Evolutionary conservation across 2,888 invertebrate genomes (phyloP).

Genomic region (Lepidocyrtoides sp.): DNA sequence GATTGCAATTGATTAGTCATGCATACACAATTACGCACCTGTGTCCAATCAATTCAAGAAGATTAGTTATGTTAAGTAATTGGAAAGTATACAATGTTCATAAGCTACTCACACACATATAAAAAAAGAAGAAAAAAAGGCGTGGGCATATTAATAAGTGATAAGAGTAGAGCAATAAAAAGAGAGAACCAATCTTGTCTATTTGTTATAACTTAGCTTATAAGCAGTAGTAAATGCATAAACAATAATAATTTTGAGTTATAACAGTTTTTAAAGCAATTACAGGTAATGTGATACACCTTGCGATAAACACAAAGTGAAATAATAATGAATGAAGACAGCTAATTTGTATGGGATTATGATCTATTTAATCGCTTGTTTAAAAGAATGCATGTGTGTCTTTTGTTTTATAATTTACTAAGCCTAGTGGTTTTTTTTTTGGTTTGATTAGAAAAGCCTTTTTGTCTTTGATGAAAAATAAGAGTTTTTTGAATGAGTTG

Average conservation of each 20-base stretch:
- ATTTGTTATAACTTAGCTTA: neutral
- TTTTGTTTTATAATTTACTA: too few species aligned
- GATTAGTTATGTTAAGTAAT: neutral
- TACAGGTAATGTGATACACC: neutral
- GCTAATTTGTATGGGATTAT: slow-evolving; percentile 56
- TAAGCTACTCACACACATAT: too few species aligned
- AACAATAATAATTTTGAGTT: neutral
- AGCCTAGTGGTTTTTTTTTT: neutral
- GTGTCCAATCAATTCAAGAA: slow-evolving; percentile 26
- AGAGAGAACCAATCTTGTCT: too few species aligned
- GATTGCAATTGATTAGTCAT: slow-evolving; percentile 67
- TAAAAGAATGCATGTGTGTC: neutral
- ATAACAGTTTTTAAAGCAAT: neutral
- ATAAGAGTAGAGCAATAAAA: neutral
- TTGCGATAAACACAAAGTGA: neutral
- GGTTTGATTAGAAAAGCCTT: neutral
- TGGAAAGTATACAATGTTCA: neutral
- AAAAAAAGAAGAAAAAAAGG: neutral
- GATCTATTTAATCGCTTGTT: slow-evolving; percentile 67
- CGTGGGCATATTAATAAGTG: neutral
- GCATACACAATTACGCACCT: slow-evolving; percentile 59
- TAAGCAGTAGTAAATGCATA: neutral
- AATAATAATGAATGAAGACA: slow-evolving; percentile 50
- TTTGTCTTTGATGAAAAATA: neutral
- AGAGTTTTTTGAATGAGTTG: neutral